Percentiles rank a stretch among this genome's conserved stretches.
phyloP scores from a whole-genome alignment of 2,797 vertebrate species.

The Scolopax bukidnonensis region DNA sequence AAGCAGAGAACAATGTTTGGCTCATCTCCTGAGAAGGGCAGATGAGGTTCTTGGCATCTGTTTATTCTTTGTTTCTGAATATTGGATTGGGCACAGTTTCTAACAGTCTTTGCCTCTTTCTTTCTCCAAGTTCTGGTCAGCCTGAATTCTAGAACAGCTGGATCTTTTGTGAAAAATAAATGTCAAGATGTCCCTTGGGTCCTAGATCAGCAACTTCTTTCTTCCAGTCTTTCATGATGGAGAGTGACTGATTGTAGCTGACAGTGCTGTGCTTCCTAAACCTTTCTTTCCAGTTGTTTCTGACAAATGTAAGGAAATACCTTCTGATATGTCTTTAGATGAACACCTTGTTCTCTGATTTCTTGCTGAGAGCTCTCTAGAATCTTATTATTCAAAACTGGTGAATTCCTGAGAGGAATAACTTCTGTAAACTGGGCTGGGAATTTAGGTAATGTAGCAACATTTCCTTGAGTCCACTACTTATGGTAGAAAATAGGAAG shows the following conservation, averaged over 20 bases:
- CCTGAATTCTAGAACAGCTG: slow-evolving; percentile 22
- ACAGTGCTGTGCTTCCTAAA: neutral
- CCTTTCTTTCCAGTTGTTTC: neutral
- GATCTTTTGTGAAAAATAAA: slow-evolving; percentile 19
- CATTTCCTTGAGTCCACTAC: neutral
- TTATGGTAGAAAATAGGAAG: neutral
- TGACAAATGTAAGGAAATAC: neutral
- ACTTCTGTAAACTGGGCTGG: neutral
- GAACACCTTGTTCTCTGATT: slow-evolving; percentile 4
- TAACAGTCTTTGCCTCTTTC: neutral
- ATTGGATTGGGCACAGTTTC: neutral
- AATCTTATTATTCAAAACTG: neutral
- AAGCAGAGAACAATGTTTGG: neutral
- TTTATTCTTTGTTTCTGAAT: neutral
- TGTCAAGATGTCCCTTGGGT: neutral
- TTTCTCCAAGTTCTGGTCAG: neutral
- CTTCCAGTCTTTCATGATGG: neutral
- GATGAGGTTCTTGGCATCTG: slow-evolving; percentile 29
- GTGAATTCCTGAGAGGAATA: neutral
- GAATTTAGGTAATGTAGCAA: neutral
- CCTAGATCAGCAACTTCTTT: slow-evolving; percentile 14
- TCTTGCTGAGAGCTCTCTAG: neutral
- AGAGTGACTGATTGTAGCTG: neutral
- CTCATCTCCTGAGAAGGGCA: neutral
- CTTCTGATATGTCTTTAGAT: neutral